Evolutionary conservation across 2,888 invertebrate species (phyloP).

Genomic region (Cremastinae sp.): DNA sequence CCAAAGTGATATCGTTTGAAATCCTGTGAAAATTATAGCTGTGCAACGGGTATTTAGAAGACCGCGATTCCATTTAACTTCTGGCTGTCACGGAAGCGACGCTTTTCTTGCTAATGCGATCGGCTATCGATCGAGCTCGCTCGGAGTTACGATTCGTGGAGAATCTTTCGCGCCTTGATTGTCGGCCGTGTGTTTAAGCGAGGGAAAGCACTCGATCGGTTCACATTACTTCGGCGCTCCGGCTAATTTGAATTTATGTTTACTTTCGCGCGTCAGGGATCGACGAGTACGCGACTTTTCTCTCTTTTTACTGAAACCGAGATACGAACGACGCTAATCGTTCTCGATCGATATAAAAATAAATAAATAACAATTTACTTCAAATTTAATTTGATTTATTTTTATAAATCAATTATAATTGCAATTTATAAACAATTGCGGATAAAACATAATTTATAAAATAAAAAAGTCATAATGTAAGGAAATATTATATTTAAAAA

Average conservation of each 20-base stretch:
- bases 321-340: slow-evolving; percentile 5
- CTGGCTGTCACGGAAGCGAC: neutral
- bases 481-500: too few species aligned
- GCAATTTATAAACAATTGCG: too few species aligned
- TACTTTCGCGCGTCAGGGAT: slow-evolving; percentile 74
- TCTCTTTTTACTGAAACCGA: slow-evolving; percentile 42
- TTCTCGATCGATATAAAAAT: slow-evolving; percentile 8
- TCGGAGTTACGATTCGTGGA: slow-evolving; percentile 67
- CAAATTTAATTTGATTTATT: too few species aligned
- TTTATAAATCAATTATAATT: too few species aligned
- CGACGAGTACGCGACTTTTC: slow-evolving; percentile 52
- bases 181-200: slow-evolving; percentile 11
- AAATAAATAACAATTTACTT: too few species aligned
- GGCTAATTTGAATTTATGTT: slow-evolving; percentile 80
- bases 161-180: slow-evolving; percentile 55
- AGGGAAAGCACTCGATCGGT: slow-evolving; percentile 61
- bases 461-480: too few species aligned
- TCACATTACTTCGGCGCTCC: slow-evolving; percentile 68
- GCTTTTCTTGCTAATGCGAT: neutral
- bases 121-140: slow-evolving; percentile 65
- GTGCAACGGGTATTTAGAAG: neutral
- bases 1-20: too few species aligned
- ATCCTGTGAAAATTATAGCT: too few species aligned
- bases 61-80: neutral
- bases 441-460: too few species aligned